Percentiles rank a stretch among this genome's conserved stretches.
These are phyloP conservation scores for Netelia virgata DNA, from an alignment of 2,888 invertebrate genomes.

Conservation along the genomic window DNA sequence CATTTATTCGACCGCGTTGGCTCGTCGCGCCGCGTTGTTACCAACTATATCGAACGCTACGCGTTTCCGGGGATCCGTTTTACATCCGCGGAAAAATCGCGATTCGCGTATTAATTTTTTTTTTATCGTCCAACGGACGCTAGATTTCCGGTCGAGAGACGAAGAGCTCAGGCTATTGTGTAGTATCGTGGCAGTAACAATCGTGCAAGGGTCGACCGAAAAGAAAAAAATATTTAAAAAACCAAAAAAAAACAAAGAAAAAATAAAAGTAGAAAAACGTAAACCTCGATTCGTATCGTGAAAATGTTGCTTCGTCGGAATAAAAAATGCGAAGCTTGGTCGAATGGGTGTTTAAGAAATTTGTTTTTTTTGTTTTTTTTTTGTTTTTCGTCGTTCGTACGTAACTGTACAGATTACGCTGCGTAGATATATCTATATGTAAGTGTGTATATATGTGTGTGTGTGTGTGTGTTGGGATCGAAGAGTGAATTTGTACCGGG, in stretches of 20 bases:
- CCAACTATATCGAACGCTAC: slow-evolving; percentile 12
- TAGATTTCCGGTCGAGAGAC: slow-evolving; percentile 21
- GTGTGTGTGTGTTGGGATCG: slow-evolving; percentile 41
- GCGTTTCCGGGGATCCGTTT: background rate
- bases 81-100: background rate
- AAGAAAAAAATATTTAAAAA: background rate
- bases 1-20: background rate
- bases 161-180: background rate
- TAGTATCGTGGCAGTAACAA: slow-evolving; percentile 47
- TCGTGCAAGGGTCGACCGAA: slow-evolving; percentile 13
- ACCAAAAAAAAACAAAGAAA: no score
- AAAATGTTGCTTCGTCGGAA: background rate
- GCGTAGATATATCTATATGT: slow-evolving; percentile 11
- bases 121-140: slow-evolving; percentile 27
- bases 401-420: slow-evolving; percentile 24
- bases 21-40: no score
- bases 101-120: slow-evolving; percentile 2
- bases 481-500: slow-evolving; percentile 65
- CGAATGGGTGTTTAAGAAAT: slow-evolving; percentile 36
- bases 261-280: slow-evolving; percentile 3
- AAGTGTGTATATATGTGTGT: background rate
- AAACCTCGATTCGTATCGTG: slow-evolving; percentile 17
- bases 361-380: slow-evolving; percentile 24
- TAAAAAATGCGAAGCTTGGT: slow-evolving; percentile 48
- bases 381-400: slow-evolving; percentile 3